Percentiles rank a stretch among this genome's conserved stretches.
Evolutionary conservation across 2,113 vertebrate genomes (phyloP).

Genomic region (Tyto alba): DNA sequence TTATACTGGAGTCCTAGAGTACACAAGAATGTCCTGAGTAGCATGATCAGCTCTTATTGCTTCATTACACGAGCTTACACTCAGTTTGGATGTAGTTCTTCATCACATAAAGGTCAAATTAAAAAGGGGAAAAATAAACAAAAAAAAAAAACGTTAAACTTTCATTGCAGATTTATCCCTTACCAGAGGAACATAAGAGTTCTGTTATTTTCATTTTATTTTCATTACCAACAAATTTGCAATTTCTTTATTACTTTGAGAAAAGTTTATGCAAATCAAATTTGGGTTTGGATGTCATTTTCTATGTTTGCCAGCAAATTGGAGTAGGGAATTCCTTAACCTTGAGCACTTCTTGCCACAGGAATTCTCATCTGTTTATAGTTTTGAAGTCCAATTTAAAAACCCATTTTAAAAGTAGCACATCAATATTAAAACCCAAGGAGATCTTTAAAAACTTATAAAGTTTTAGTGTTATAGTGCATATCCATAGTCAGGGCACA

Average conservation of each 20-base stretch:
- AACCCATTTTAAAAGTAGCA: not conserved
- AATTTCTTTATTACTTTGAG: not conserved
- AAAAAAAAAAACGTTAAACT: not conserved
- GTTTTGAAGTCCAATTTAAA: not conserved
- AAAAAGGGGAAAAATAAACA: not conserved
- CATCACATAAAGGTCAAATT: not conserved
- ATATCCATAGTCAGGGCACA: not conserved
- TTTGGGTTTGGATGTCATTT: not conserved
- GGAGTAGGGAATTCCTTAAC: not conserved
- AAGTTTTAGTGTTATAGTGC: not conserved
- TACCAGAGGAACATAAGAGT: not conserved
- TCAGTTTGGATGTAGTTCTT: not conserved
- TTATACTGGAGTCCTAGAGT: not conserved
- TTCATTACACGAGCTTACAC: not conserved
- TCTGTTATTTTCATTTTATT: not conserved
- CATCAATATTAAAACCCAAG: not conserved
- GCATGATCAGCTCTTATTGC: not conserved
- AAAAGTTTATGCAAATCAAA: not conserved
- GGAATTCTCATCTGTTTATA: not conserved
- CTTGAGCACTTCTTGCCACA: not conserved
- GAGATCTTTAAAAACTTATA: not conserved
- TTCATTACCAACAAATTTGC: not conserved
- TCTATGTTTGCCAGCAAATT: not conserved
- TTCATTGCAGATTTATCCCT: not conserved
- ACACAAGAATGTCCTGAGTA: constrained; percentile 8